These are phyloP conservation scores for Glossosoma conforme DNA, from an alignment of 1,140 invertebrate genomes.

Conservation along the genomic window DNA sequence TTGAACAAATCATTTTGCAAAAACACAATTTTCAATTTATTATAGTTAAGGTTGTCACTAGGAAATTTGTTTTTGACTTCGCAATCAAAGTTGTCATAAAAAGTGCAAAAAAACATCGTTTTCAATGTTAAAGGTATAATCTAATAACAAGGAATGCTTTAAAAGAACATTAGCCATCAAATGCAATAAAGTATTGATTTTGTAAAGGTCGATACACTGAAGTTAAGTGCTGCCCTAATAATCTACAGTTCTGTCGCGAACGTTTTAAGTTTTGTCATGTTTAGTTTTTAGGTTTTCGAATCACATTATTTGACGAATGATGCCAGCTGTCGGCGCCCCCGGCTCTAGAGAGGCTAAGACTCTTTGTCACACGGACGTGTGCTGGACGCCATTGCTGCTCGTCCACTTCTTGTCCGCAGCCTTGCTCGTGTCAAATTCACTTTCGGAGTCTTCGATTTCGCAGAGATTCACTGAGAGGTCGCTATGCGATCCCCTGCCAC, in stretches of 20 bases:
- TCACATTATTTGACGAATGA: not conserved
- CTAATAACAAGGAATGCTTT: too few relatives aligned
- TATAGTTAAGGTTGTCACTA: too few relatives aligned
- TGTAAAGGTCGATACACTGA: too few relatives aligned
- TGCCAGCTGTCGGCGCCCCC: slow-evolving; percentile 7
- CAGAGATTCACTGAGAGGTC: slow-evolving; percentile 83
- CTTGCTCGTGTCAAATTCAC: slow-evolving; percentile 43
- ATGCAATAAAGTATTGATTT: too few relatives aligned
- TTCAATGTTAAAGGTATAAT: too few relatives aligned
- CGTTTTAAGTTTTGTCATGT: too few relatives aligned
- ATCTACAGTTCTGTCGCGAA: slow-evolving; percentile 19
- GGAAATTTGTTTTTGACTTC: too few relatives aligned
- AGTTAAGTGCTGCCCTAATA: slow-evolving; percentile 1
- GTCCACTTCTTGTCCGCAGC: slow-evolving; percentile 17
- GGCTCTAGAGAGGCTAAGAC: slow-evolving; percentile 33
- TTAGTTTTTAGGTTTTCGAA: slow-evolving; percentile 1
- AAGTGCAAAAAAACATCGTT: too few relatives aligned
- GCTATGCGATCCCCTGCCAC: slow-evolving; percentile 66
- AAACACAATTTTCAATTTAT: too few relatives aligned
- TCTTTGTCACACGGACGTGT: slow-evolving; percentile 46
- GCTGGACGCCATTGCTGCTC: slow-evolving; percentile 32
- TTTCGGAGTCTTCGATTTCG: slow-evolving; percentile 90
- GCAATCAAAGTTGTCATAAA: not conserved
- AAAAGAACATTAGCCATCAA: too few relatives aligned
- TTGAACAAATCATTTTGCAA: too few relatives aligned